These are phyloP conservation scores for Bombus difficillimus DNA, from an alignment of 1,140 invertebrate species.

Conservation along the genomic window DNA sequence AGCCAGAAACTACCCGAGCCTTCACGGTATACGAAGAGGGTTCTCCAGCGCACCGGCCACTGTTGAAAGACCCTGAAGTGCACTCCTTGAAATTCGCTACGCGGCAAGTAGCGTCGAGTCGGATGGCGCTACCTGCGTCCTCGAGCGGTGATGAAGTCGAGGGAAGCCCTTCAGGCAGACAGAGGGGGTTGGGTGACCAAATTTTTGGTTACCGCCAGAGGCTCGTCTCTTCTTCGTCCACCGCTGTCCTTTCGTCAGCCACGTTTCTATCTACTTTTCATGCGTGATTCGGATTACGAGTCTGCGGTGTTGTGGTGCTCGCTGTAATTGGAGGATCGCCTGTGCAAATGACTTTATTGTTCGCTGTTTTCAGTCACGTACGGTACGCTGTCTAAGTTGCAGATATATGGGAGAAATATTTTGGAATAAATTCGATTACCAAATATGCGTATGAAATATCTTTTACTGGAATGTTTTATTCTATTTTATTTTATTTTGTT, in stretches of 20 bases:
- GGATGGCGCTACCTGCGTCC: conserved; percentile 63
- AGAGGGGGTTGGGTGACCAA: conserved; percentile 45
- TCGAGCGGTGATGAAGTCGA: conserved; percentile 61
- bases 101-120: conserved; percentile 69
- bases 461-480: too few relatives aligned
- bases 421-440: not conserved
- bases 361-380: not conserved
- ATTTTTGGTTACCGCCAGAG: conserved; percentile 31
- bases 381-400: not conserved
- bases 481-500: too few relatives aligned
- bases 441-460: too few relatives aligned
- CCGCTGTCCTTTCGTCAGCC: not conserved
- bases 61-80: conserved; percentile 70
- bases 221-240: conserved; percentile 1
- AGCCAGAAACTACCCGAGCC: conserved; percentile 34
- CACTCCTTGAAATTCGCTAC: conserved; percentile 73
- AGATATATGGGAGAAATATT: not conserved
- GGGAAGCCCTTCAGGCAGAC: conserved; percentile 38
- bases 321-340: not conserved
- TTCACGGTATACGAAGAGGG: conserved; percentile 62
- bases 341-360: not conserved
- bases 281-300: conserved; percentile 9
- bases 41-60: conserved; percentile 68
- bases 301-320: not conserved
- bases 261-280: not conserved